Conservation (phyloP, 2,888 invertebrate species). For the Phaonia tiefii region DNA sequence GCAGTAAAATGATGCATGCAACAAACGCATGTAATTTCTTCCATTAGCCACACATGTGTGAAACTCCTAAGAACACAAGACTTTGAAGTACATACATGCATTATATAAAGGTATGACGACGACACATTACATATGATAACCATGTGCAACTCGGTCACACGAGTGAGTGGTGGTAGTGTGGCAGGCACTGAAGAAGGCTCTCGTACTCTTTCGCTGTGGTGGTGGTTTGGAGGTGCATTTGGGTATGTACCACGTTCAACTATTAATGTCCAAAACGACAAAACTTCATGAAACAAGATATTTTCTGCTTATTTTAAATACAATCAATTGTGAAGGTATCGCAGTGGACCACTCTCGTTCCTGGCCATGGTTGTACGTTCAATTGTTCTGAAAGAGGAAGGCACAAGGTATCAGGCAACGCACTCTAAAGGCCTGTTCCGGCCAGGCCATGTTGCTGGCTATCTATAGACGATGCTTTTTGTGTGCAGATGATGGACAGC, state of each 20-base stretch:
- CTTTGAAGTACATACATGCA: background rate
- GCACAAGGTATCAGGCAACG: conserved; percentile 22
- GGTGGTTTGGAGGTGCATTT: background rate
- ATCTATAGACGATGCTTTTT: conserved; percentile 40
- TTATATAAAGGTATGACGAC: background rate
- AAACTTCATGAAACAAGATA: conserved; percentile 61
- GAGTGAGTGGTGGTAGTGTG: conserved; percentile 27
- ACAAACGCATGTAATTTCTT: conserved; percentile 44
- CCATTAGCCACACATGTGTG: conserved; percentile 49
- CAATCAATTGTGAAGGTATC: conserved; percentile 47
- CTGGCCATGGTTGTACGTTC: too few relatives aligned
- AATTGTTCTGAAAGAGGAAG: conserved; percentile 20
- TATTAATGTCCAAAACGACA: conserved; percentile 46
- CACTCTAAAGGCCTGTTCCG: background rate
- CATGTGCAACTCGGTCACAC: conserved; percentile 51
- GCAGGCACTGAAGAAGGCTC: too few relatives aligned
- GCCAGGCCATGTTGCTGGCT: conserved; percentile 35
- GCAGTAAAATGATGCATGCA: too few relatives aligned
- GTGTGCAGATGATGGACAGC: conserved; percentile 34
- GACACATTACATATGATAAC: conserved; percentile 11
- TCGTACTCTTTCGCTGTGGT: too few relatives aligned
- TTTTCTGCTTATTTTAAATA: conserved; percentile 64
- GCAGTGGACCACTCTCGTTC: background rate
- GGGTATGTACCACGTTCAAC: background rate
- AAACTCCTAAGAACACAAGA: background rate